Conservation (phyloP, 2,113 vertebrate species). For the Indri indri region DNA sequence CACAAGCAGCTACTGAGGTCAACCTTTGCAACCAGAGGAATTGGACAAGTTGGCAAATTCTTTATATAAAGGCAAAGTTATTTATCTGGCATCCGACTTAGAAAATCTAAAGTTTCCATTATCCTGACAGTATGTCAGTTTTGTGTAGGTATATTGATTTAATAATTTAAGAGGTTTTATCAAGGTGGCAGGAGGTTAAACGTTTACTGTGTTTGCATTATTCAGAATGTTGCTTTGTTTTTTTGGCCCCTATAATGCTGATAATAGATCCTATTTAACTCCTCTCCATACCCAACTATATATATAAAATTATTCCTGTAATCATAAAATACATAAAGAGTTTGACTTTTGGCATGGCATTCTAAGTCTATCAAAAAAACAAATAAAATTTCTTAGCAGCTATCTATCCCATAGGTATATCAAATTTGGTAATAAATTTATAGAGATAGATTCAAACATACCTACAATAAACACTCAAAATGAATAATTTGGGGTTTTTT, state of each 20-base stretch:
- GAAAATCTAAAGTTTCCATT: constrained; percentile 77
- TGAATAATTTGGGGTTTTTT: not conserved
- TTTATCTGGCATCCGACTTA: constrained; percentile 71
- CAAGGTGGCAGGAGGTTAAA: constrained; percentile 70
- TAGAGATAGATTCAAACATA: not conserved
- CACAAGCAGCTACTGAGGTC: constrained; percentile 80
- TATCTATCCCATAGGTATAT: not conserved
- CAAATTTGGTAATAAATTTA: constrained; percentile 20
- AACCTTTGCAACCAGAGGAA: constrained; percentile 77
- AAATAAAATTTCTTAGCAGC: not conserved
- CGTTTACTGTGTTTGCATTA: constrained; percentile 70
- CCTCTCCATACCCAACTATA: not conserved
- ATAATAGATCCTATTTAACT: constrained; percentile 55
- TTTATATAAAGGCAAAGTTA: constrained; percentile 77
- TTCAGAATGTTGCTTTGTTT: constrained; percentile 64
- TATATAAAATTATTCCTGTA: constrained; percentile 24
- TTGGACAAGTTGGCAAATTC: constrained; percentile 73
- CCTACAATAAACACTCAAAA: not conserved
- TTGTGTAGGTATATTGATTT: constrained; percentile 73
- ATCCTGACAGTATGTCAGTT: constrained; percentile 72
- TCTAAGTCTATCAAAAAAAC: not conserved
- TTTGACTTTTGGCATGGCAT: not conserved
- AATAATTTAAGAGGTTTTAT: constrained; percentile 71
- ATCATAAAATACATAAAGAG: constrained; percentile 1
- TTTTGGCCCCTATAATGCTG: not conserved